Evolutionary conservation across 2,797 vertebrate species (phyloP).

Genomic region (Thamnophis elegans): DNA sequence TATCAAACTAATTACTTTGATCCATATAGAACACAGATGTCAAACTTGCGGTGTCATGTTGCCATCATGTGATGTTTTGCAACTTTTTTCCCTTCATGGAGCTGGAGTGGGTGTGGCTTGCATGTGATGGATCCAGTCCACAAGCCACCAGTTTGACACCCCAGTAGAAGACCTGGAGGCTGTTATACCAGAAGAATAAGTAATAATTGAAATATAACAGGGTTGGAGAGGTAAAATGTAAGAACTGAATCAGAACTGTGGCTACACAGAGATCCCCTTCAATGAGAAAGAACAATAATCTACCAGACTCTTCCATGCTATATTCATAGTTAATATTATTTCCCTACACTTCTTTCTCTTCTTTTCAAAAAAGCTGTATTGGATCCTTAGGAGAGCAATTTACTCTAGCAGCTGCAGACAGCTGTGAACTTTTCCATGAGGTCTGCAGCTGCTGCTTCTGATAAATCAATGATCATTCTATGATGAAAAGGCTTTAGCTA

Average conservation of each 20-base stretch:
- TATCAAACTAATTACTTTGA: not conserved
- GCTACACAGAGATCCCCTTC: not conserved
- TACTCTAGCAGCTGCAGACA: constrained; percentile 48
- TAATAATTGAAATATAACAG: not conserved
- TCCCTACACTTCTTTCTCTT: constrained; percentile 8
- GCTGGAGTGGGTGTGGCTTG: no score
- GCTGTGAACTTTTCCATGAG: constrained; percentile 28
- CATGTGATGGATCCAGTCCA: no score
- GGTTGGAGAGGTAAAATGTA: not conserved
- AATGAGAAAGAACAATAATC: not conserved
- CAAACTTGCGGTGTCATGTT: no score
- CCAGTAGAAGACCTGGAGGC: not conserved
- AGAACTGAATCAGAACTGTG: not conserved
- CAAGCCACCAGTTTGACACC: no score
- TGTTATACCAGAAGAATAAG: not conserved
- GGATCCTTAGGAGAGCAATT: not conserved
- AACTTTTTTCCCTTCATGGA: no score
- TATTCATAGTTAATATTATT: constrained; percentile 32
- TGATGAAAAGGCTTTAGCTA: constrained; percentile 13
- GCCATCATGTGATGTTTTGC: no score
- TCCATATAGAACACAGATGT: not conserved
- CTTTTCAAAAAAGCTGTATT: constrained; percentile 11
- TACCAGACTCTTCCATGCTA: not conserved
- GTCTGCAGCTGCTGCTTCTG: constrained; percentile 25
- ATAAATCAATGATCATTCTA: not conserved